These are phyloP conservation scores for Syrista parreyssii DNA, from an alignment of 2,888 invertebrate species.

Conservation along the genomic window DNA sequence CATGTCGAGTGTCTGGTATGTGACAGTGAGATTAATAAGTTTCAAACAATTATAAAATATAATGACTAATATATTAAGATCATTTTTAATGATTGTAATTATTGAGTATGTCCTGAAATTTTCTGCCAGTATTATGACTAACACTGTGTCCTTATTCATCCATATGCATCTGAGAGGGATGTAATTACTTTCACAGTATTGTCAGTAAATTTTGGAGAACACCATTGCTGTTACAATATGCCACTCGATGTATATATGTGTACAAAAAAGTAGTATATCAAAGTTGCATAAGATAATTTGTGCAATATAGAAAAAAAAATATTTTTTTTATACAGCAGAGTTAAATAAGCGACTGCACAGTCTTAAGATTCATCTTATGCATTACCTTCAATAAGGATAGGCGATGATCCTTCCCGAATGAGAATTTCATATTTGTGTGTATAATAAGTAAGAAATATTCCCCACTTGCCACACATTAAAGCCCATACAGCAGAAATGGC, in stretches of 20 bases:
- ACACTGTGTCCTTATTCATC: too few relatives aligned
- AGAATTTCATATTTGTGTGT: slow-evolving; percentile 38
- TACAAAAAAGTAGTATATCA: background rate
- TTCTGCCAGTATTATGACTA: too few relatives aligned
- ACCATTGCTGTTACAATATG: background rate
- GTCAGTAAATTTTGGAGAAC: too few relatives aligned
- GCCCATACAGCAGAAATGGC: slow-evolving; percentile 41
- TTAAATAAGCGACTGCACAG: background rate
- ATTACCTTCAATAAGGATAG: slow-evolving; percentile 35
- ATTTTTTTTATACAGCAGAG: background rate
- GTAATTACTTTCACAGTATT: too few relatives aligned
- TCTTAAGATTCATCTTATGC: slow-evolving; percentile 19
- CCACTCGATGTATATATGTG: background rate
- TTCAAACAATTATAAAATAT: background rate
- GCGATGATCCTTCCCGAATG: slow-evolving; percentile 31
- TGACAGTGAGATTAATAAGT: background rate
- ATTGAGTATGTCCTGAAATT: too few relatives aligned
- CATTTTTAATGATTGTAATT: background rate
- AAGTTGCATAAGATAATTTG: background rate
- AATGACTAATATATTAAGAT: background rate
- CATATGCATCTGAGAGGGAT: too few relatives aligned
- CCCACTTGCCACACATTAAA: slow-evolving; percentile 42
- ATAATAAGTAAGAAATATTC: slow-evolving; percentile 39
- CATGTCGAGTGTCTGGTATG: background rate
- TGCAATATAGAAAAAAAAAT: background rate